A percentile compares a stretch with the other conserved stretches of the same genome.
Evolutionary conservation across 2,888 invertebrate genomes (phyloP).

Genomic region (Torymus auratus): DNA sequence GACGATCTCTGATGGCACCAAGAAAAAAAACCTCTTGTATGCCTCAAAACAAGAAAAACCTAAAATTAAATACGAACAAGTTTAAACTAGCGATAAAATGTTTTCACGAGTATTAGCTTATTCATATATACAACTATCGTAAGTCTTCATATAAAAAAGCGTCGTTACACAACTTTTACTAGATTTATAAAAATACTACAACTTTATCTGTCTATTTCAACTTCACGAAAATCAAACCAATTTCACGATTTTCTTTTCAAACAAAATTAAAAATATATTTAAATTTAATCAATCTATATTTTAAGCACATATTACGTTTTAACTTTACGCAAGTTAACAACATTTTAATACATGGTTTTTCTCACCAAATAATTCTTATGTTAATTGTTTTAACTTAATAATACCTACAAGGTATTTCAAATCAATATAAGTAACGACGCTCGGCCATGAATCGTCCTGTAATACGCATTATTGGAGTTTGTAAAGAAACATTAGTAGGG

Average conservation of each 20-base stretch:
- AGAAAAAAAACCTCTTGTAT: constrained; percentile 20
- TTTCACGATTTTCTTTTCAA: too few relatives aligned
- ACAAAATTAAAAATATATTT: neutral
- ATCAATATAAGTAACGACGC: neutral
- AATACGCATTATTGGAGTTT: constrained; percentile 21
- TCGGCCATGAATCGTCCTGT: neutral
- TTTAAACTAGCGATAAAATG: constrained; percentile 24
- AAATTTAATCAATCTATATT: neutral
- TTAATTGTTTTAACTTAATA: neutral
- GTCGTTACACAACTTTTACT: constrained; percentile 17
- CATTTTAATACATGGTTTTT: too few relatives aligned
- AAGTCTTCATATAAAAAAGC: constrained; percentile 6
- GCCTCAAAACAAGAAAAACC: constrained; percentile 15
- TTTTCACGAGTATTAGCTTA: constrained; percentile 3
- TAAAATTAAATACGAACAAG: constrained; percentile 17
- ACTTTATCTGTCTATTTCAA: too few relatives aligned
- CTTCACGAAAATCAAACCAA: too few relatives aligned
- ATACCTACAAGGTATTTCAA: neutral
- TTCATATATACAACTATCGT: constrained; percentile 25
- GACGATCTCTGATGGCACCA: neutral
- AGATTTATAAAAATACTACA: too few relatives aligned
- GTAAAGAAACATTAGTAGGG: constrained; percentile 9
- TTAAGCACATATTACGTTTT: too few relatives aligned
- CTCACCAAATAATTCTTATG: too few relatives aligned
- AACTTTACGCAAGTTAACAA: too few relatives aligned